Evolutionary conservation across 2,797 vertebrate genomes (phyloP).

Genomic region (Tadarida brasiliensis): DNA sequence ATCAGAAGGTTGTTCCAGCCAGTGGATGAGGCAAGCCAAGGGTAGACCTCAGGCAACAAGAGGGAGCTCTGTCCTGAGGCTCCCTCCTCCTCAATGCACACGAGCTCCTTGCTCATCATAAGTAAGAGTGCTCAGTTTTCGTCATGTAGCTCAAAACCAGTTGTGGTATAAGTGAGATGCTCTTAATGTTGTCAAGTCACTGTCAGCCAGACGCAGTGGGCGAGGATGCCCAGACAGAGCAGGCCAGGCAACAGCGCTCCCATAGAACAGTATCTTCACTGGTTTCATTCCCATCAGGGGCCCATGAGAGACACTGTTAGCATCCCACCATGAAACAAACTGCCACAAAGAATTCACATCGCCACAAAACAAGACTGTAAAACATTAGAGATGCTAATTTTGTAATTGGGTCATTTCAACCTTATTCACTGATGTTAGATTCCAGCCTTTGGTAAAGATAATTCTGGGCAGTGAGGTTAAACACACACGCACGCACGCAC

Average conservation of each 20-base stretch:
- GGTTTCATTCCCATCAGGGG: not conserved
- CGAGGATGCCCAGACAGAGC: not conserved
- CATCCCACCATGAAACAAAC: not conserved
- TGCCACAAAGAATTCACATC: not conserved
- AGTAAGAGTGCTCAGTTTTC: not conserved
- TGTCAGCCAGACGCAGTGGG: not conserved
- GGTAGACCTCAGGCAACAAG: not conserved
- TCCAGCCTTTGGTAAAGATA: not conserved
- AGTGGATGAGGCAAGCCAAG: not conserved
- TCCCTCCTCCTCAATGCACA: not conserved
- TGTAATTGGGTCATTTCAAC: conserved; percentile 1
- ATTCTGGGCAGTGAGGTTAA: not conserved
- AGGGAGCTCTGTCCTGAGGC: not conserved
- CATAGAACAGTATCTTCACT: not conserved
- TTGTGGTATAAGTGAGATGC: not conserved
- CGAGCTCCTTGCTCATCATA: not conserved
- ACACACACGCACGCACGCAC: not conserved
- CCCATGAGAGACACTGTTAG: not conserved
- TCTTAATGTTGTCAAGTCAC: not conserved
- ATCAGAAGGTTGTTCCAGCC: not conserved
- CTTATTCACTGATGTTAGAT: not conserved
- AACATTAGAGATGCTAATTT: not conserved
- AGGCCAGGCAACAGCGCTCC: not conserved
- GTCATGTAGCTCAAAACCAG: not conserved
- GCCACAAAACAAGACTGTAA: not conserved